A percentile compares a stretch with the other conserved stretches of the same genome.
phyloP scores from a whole-genome alignment of 1,140 invertebrate genomes.

The Meloidogyne exigua region DNA sequence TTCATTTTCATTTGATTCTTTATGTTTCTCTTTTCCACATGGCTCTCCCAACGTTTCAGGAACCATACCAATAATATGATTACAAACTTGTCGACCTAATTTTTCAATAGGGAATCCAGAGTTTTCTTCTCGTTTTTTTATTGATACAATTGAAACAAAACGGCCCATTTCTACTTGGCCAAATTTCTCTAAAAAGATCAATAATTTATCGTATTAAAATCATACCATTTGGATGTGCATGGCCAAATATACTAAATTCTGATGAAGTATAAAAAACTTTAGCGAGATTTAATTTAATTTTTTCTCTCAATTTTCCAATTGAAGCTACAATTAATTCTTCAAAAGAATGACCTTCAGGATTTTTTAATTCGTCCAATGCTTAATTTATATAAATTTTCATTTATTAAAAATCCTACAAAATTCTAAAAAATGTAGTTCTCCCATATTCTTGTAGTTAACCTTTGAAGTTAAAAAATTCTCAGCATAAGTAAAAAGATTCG shows the following conservation, averaged over 20 bases:
- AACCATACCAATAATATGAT: slow-evolving; percentile 62
- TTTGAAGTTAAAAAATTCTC: slow-evolving; percentile 8
- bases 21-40: neutral
- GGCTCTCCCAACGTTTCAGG: slow-evolving; percentile 49
- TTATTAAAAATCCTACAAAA: neutral
- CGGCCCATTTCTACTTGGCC: slow-evolving; percentile 48
- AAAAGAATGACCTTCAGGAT: slow-evolving; percentile 39
- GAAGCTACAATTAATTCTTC: slow-evolving; percentile 52
- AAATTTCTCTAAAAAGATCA: slow-evolving; percentile 44
- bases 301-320: slow-evolving; percentile 59
- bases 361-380: slow-evolving; percentile 38
- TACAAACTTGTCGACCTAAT: slow-evolving; percentile 56
- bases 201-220: neutral
- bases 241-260: slow-evolving; percentile 38
- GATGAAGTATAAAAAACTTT: slow-evolving; percentile 31
- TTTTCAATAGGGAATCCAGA: slow-evolving; percentile 42
- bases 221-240: slow-evolving; percentile 53
- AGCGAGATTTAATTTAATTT: slow-evolving; percentile 46
- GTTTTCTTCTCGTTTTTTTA: slow-evolving; percentile 29
- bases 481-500: neutral
- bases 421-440: neutral
- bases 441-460: neutral
- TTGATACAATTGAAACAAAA: slow-evolving; percentile 50
- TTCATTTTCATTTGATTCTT: slow-evolving; percentile 15
- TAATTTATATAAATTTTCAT: slow-evolving; percentile 10